Base-by-base conservation (phyloP, 2,888 invertebrate genomes). In the Oeneis ivallda region DNA sequence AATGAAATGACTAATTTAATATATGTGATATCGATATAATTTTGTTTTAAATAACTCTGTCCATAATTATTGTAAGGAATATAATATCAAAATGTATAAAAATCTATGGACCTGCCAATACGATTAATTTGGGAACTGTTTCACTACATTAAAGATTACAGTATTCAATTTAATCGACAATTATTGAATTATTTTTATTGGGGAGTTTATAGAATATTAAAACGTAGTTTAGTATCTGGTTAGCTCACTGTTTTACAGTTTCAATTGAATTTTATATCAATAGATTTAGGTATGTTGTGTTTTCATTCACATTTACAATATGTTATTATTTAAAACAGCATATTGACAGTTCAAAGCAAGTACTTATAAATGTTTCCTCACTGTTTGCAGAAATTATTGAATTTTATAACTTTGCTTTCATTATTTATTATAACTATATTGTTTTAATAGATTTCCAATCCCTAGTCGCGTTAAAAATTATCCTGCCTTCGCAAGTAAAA, bases 31-130 rank as follows among this genome's bases (percentile, higher is more conserved):
- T 73, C 60, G 62, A 69, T 65, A 69, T 65, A 67, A 70, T 71
- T 75, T 75, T 70, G 66, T 75, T 75, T 70, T 69, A 70, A 71
- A 71, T 64, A 70, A 73, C 68, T 73, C 74, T 75, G 74, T 75
- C 73, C 74, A 75, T 72, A 71, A 69, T 69, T 71, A 63, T 68
- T 73, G 68, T 74, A 71, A 72, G 70, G 64, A 64, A 70, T 69
- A 72, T 49, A 49, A 49, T 72, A 72, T 71, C 66, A 72, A 58
- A 70, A 71, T 58, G 59, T 67, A 64, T 68, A 67, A 69, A 65
- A 69, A 60, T 70, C 62, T 67, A 66, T 70, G 58, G 49, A 71
- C 62, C 49, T 63, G 59, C 65, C 70, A 69, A 68, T 64, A 47
- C n/a, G 17, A 67, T 60, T 49, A 60, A 49, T 37, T 37, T 54